A percentile compares a stretch with the other conserved stretches of the same genome.
These are phyloP conservation scores for Nasua narica DNA, from an alignment of 2,797 vertebrate genomes.

Conservation along the genomic window DNA sequence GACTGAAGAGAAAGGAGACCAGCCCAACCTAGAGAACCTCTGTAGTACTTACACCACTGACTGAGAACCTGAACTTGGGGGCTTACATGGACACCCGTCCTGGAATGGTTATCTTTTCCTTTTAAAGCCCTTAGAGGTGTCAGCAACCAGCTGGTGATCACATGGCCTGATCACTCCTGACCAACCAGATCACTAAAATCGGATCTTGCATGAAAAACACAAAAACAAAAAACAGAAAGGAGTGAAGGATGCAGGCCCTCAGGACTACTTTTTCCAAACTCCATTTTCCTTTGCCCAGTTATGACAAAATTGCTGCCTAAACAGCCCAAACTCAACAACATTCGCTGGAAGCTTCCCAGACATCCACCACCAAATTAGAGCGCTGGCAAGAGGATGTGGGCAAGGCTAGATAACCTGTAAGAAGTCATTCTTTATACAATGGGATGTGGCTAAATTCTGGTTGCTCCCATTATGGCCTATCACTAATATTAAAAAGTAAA, in stretches of 20 bases:
- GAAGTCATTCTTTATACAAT: neutral
- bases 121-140: neutral
- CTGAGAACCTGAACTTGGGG: neutral
- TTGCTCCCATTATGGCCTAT: neutral
- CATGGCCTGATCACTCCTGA: neutral
- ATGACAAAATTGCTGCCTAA: neutral
- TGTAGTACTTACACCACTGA: neutral
- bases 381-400: neutral
- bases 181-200: neutral
- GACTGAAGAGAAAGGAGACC: neutral
- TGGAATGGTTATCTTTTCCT: neutral
- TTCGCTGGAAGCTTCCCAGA: neutral
- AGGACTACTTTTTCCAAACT: neutral
- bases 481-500: conserved; percentile 40
- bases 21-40: neutral
- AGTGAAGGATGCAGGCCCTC: neutral
- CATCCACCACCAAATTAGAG: neutral
- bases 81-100: neutral
- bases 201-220: neutral
- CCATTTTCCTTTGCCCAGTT: neutral
- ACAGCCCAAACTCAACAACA: neutral
- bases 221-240: neutral
- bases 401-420: neutral
- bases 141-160: neutral
- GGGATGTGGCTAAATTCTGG: neutral